Base-by-base conservation (phyloP, 2,888 invertebrate genomes). In the Sarcophaga subvicina region DNA sequence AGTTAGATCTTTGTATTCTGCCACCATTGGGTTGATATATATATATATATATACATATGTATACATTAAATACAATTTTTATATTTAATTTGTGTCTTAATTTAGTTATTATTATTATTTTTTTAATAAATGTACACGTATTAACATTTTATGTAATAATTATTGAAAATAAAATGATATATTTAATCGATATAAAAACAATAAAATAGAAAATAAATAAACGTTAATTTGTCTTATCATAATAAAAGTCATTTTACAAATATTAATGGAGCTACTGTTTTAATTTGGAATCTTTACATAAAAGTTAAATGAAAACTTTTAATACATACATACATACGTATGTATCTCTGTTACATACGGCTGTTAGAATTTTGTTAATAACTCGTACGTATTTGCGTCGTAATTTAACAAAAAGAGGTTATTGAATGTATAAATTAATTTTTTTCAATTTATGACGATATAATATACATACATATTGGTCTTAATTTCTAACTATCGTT, bases 61-160 rank as follows among this genome's bases (percentile, higher is more conserved):
- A 14, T 54, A 73, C 22, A 73, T 67, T 67, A 67, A 60, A 66
- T 59, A 64, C 27, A 17, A 60, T 77, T 67, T 81, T 67, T 45
- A 72, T 79, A 69, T 70, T 63, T 83, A 49, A 80, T 69, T 85
- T 72, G 69, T 77, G 72, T 77, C 72, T 54, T 76, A 62, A 45
- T 81, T 70, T 71, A 71, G 69, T 70, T 27, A 27, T 62, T n/a
- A 62, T 62, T n/a, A 59, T 75, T 80, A 71, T 79, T 71, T 79
- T 59, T 80, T 59, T 76, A 77, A 80, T 69, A 64, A 59, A 77
- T 80, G 77, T 81, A 78, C 27, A 75, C 77, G 78, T 85, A 81
- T 85, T 73, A 81, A 78, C 64, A 75, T 79, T 82, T 82, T 71
- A 78, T 82, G 79, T 82, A 86, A 66, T 76, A 66, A 85, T 75